phyloP scores from a whole-genome alignment of 2,797 vertebrate genomes.

The Diceros bicornis region DNA sequence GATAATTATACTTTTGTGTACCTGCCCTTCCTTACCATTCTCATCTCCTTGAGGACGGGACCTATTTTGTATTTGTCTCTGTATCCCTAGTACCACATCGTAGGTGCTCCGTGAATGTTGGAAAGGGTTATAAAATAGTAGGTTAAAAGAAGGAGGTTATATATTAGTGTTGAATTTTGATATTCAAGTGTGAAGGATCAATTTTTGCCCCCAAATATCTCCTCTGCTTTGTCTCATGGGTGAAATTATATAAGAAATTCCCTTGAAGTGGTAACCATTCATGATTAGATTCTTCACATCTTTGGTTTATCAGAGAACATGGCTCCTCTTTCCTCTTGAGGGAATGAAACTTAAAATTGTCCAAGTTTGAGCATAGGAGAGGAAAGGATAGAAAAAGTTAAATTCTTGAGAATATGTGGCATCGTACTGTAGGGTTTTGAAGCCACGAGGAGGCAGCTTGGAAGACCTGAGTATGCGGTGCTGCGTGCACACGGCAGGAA shows the following conservation, averaged over 20 bases:
- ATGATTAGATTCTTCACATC: not conserved
- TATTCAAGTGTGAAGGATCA: not conserved
- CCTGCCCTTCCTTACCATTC: not conserved
- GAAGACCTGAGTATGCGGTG: too few species aligned
- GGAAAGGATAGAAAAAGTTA: not conserved
- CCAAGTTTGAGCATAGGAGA: not conserved
- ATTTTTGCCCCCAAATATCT: not conserved
- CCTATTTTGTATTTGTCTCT: not conserved
- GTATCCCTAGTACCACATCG: not conserved
- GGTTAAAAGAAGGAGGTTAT: not conserved
- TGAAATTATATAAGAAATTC: not conserved
- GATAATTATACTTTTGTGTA: not conserved
- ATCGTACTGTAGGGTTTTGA: not conserved
- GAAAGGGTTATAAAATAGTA: not conserved
- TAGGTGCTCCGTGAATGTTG: not conserved
- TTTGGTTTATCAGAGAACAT: not conserved
- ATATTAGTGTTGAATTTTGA: not conserved
- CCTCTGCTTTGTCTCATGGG: not conserved
- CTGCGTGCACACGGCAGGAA: accelerated
- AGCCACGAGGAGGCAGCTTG: not conserved
- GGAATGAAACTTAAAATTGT: not conserved
- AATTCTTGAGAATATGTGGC: not conserved
- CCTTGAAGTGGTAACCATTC: not conserved
- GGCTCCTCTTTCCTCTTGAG: not conserved
- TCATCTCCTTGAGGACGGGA: not conserved